Base-by-base conservation (phyloP, 2,797 vertebrate species). In the Apogon talboti region DNA sequence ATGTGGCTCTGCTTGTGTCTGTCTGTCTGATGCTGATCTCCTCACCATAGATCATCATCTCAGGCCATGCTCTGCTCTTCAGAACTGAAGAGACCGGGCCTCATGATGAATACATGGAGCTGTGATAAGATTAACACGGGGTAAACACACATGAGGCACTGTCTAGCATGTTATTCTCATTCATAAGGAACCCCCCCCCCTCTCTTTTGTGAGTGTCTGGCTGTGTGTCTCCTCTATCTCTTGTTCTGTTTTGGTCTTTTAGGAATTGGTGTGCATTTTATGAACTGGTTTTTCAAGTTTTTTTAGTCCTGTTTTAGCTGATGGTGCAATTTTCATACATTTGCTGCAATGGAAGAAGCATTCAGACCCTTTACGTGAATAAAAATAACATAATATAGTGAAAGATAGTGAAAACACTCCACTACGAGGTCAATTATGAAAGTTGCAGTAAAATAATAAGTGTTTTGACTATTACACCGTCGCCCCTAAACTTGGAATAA, bases 111-210 rank as follows among this genome's bases (percentile, higher is more conserved):
- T 75, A 78, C 72, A 75, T 67, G 66, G 53, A 66, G 49, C 56
- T 33, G 21, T 78, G 90, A 91, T 91, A 88, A 89, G 87, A 91
- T 87, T 85, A 91, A 48, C 35, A 33, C 18, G 35, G 54, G 43
- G 59, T 72, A 78, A 71, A 82, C 74, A 81, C 61, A 66, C 65
- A 84, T 7, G 43, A 38, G 71, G 48, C 68, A 74, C 76, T 45
- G 67, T 83, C 61, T 78, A 11, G 61, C 65, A 55, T 79, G 83
- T 78, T 84, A 63, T 71, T 76, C 56, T 75, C 63, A 71, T 87
- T 88, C 74, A 84, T 60, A 59, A 35, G 66, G 47, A 60, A 61
- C 66, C 55, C 77, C 79, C 61, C 66, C 58, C 77, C 81, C 67
- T 70, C 62, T 74, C 19, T 21, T 21, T 21, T 21, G 71, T 58